A percentile compares a stretch with the other conserved stretches of the same genome.
Evolutionary conservation across 2,113 vertebrate species (phyloP).

Genomic region (Myocastor coypus): DNA sequence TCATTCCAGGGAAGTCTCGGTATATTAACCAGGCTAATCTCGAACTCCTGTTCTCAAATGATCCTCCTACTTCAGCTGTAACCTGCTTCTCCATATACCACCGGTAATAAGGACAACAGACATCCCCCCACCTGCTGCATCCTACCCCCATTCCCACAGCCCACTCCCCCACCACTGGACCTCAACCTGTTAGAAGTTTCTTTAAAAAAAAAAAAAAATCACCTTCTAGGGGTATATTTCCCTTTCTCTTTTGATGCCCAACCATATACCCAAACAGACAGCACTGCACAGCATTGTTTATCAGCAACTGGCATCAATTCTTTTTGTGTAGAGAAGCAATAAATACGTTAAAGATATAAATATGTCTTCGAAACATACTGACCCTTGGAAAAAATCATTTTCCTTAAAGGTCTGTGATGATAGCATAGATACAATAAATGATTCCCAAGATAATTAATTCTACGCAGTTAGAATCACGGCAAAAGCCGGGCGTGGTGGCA

Average conservation of each 20-base stretch:
- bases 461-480: slow-evolving; percentile 1
- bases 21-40: background rate
- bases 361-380: background rate
- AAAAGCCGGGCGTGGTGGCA: too few species aligned
- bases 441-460: background rate
- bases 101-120: too few species aligned
- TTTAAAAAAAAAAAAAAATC: background rate
- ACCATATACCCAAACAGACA: background rate
- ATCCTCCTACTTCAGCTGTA: background rate
- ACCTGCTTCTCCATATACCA: background rate
- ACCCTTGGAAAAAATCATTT: slow-evolving; percentile 35
- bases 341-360: background rate
- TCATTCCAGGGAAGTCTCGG: background rate
- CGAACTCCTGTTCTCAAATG: background rate
- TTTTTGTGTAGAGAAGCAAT: background rate
- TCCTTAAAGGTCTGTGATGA: background rate
- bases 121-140: too few species aligned
- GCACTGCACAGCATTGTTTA: background rate
- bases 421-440: background rate
- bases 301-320: slow-evolving; percentile 33
- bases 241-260: background rate
- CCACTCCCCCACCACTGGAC: background rate
- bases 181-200: background rate
- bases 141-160: too few species aligned
- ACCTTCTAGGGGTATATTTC: background rate